Conservation (phyloP, 2,113 vertebrate genomes). For the Burhinus bistriatus region DNA sequence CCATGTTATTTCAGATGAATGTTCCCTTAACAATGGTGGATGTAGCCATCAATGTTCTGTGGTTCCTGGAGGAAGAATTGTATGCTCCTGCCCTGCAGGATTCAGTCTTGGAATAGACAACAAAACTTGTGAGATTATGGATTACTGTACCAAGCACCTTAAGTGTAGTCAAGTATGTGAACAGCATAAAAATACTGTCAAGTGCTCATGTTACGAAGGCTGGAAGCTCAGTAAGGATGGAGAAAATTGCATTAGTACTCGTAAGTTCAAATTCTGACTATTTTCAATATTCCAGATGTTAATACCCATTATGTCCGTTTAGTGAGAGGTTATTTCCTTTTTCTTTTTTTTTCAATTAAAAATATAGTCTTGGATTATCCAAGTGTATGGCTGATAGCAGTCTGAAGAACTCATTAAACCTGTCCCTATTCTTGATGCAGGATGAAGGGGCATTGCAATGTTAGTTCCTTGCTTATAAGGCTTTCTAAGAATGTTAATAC, state of each 20-base stretch:
- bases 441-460: not conserved
- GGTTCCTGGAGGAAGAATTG: constrained; percentile 89
- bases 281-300: not conserved
- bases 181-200: constrained; percentile 92
- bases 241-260: constrained; percentile 88
- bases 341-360: not conserved
- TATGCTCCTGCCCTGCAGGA: constrained; percentile 90
- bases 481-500: not conserved
- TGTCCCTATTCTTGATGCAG: not conserved
- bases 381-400: not conserved
- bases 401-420: not conserved
- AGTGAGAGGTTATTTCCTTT: not conserved
- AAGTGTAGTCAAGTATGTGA: constrained; percentile 96
- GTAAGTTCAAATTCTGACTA: constrained; percentile 65
- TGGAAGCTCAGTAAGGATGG: constrained; percentile 89
- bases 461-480: not conserved
- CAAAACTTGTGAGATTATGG: constrained; percentile 90
- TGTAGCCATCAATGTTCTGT: constrained; percentile 95
- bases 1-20: constrained; percentile 79
- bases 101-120: constrained; percentile 86
- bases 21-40: constrained; percentile 90
- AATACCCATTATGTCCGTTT: not conserved
- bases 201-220: constrained; percentile 95
- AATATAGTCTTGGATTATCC: not conserved
- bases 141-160: constrained; percentile 90